Base-by-base conservation (phyloP, 1,140 invertebrate genomes). In the Scaptomyza montana region DNA sequence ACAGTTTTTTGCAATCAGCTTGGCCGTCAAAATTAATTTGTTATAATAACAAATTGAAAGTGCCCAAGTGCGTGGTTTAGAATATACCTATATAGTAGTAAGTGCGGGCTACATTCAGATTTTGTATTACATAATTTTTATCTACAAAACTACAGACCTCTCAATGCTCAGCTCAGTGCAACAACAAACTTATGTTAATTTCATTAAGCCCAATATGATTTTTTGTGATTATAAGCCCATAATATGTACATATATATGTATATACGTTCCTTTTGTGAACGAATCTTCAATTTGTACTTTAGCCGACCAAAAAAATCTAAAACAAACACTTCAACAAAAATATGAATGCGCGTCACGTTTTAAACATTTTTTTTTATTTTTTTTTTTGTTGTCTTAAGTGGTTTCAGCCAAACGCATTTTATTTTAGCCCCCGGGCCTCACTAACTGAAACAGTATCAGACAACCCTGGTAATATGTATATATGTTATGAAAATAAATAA, bases 1-100 rank as follows among this genome's bases (percentile, higher is more conserved):
- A 78, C 70, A 78, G 74, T 87, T 80, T 80, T 87, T 87, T 57
- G 78, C 82, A 86, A 86, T 86, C 82, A 86, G 78, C 82, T 75
- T 62, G 82, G 59, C 68, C 64, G 82, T 86, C 82, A 80, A 69
- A 86, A 87, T 86, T 87, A 87, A 86, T 86, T 86, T 86, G 82
- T 82, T 86, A 77, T 59, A 87, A 87, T 81, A 86, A 86, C 82
- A 86, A 86, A 86, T 82, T 77, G 74, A 80, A 80, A 84, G 68
- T 80, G 72, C 59, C 10, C 69, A 66, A 8, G 39, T 43, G 3
- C 39, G 39, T n/a, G 39, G 12, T 43, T 0, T 12, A 4, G 2
- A 36, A 36, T 9, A 36, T n/a, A 43, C 39, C 4, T n/a, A 43
- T 43, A 12, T n/a, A 0, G 28, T 10, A 25, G 21, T 49, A 5